Evolutionary conservation across 1,140 invertebrate genomes (phyloP), one percentile per base, ranked within the genome.

Genomic region (Bombus superbus): DNA sequence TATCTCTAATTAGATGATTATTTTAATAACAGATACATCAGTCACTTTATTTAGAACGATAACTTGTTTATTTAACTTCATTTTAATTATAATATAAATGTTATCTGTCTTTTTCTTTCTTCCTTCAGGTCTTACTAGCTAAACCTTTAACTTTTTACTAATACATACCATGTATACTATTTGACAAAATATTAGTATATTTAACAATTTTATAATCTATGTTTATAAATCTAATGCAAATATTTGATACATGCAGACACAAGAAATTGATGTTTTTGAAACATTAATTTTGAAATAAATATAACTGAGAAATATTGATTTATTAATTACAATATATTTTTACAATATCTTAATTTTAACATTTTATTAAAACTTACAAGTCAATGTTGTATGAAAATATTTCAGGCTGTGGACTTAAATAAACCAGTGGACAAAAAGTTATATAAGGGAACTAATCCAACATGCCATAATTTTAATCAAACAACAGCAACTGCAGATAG

Each of bases 361-460:
- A 38, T 11, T 28, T 76, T 59, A 53, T 59, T 77, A 64, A n/a
- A 66, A 66, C 13, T 9, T 35, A 68, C 25, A 79, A 85, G 79
- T 85, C 87, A 22, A 85, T 81, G 11, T 42, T 53, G 15, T n/a
- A 42, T 85, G 79, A 35, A 78, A 83, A 81, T 87, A 85, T 93
- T 94, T 92, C 93, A 98, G 98, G 98, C 98, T 92, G 97, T 98
- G 90, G 99, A 99, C 96, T 96, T 99, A 93, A 98, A 97, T 86
- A 99, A 99, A 95, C 99, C 99, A 69, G 97, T 99, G 86, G 99
- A 99, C 94, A 99, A 99, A 94, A 98, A 99, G 94, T 97, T 99
- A 91, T 99, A 99, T 95, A 99, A 99, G 96, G 99, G 99, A 92
- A 99, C 99, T 88, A 99, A 98, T 96, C 99, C 99, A 76, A 99